Conservation (phyloP, 2,797 vertebrate species). For the Danio albolineatus region DNA sequence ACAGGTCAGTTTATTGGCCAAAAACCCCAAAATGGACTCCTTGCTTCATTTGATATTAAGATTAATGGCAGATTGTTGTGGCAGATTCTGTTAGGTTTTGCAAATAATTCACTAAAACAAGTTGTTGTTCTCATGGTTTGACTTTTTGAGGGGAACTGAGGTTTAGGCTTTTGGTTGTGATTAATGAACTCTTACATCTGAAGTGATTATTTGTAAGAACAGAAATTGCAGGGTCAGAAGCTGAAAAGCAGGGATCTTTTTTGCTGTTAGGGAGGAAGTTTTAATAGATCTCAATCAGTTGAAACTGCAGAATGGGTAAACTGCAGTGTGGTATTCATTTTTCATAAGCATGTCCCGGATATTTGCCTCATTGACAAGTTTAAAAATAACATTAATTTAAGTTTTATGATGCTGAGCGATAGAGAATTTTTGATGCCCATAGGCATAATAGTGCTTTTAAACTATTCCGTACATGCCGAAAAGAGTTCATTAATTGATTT, state of each 20-base stretch:
- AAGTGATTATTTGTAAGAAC: neutral
- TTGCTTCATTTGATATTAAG: neutral
- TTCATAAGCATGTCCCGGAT: neutral
- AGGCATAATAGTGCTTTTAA: neutral
- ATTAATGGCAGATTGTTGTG: neutral
- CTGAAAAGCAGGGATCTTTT: neutral
- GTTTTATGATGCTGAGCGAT: slow-evolving; percentile 27
- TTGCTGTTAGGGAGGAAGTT: neutral
- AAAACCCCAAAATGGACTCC: neutral
- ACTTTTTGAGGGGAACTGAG: slow-evolving; percentile 29
- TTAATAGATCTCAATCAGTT: neutral
- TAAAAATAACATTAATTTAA: slow-evolving; percentile 25
- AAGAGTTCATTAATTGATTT: neutral
- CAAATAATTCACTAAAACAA: slow-evolving; percentile 24
- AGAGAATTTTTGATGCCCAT: neutral
- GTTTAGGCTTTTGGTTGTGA: neutral
- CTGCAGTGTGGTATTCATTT: neutral
- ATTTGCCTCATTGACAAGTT: slow-evolving; percentile 12
- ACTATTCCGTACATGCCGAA: neutral
- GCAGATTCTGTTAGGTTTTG: neutral
- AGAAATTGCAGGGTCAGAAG: neutral
- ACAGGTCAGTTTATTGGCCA: no score
- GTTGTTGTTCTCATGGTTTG: slow-evolving; percentile 9
- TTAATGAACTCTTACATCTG: neutral
- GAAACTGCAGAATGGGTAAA: neutral